A percentile compares a stretch with the other conserved stretches of the same genome.
phyloP scores from a whole-genome alignment of 2,888 invertebrate species.

The Cataglyphis cursor region DNA sequence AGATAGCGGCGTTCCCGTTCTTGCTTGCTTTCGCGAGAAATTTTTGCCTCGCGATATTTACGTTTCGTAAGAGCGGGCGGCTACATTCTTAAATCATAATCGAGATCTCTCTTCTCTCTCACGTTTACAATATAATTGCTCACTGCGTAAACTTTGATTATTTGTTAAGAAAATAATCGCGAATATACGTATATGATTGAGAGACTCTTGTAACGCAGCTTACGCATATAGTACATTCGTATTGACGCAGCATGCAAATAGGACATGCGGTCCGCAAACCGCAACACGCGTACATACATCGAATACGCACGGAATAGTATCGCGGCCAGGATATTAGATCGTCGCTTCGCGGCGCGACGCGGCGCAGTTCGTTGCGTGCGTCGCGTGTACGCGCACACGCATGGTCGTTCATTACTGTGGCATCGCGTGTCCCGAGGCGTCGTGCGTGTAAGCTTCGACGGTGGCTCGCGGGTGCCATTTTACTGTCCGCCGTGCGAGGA shows the following conservation, averaged over 20 bases:
- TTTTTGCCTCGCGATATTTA: conserved; percentile 53
- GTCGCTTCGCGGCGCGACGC: conserved; percentile 46
- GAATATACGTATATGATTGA: not conserved
- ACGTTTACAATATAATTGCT: not conserved
- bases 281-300: conserved; percentile 1
- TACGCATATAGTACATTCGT: not conserved
- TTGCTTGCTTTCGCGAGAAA: conserved; percentile 17
- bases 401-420: conserved; percentile 62
- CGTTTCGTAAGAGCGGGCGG: conserved; percentile 11
- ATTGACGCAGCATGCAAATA: conserved; percentile 53
- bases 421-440: conserved; percentile 80
- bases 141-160: not conserved
- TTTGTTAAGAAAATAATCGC: not conserved
- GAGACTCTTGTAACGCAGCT: not conserved
- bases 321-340: conserved; percentile 31
- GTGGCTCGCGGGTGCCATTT: conserved; percentile 80
- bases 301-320: conserved; percentile 33
- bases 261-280: conserved; percentile 46
- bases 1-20: conserved; percentile 68
- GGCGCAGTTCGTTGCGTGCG: conserved; percentile 63
- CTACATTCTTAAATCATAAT: not conserved
- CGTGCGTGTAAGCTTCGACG: conserved; percentile 76
- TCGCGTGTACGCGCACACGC: conserved; percentile 54
- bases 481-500: conserved; percentile 76
- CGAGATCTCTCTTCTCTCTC: not conserved